Evolutionary conservation across 2,113 vertebrate species (phyloP), one percentile per base, ranked within the genome.

Genomic region (Acrocephalus kingi): DNA sequence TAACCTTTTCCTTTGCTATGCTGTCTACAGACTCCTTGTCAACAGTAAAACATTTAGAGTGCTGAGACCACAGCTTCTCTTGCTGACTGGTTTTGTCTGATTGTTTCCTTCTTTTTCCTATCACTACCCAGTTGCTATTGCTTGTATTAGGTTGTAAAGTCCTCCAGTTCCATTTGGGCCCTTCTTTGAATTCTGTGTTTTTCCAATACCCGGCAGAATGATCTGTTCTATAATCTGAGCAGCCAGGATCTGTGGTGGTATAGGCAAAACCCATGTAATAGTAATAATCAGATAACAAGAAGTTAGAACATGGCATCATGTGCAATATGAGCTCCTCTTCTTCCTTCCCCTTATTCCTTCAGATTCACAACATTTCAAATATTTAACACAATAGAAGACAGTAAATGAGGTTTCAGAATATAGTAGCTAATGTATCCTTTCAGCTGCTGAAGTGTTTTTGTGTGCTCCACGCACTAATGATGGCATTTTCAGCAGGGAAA

Each of bases 1-100:
- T 95, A 91, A 85, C 84, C 62, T 95, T 92, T 93, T 93, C 49
- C n/a, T 89, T 91, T 67, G 71, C 89, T 71, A 25, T 33, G 19
- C 64, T 78, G 54, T 72, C 77, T 90, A 11, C 52, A 82, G 66
- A 27, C 23, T 89, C 45, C 37, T 94, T 68, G 66, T 89, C 89
- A 76, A 84, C 28, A 91, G 43, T 64, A 58, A 89, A 92, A 82
- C 52, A 41, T 37, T 66, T 21, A 31, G 48, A 91, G 52, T 73
- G 54, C 91, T 87, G 81, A 93, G 41, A 66, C 58, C 49, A 54
- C 61, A 64, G 4, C 66, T 97, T 76, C 73, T 71, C 46, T 94
- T 79, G 52, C 66, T 73, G 80, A 62, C 45, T 14, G 3, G 14
- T 79, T 84, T 84, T 86, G 22, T 88, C 83, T 77, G 37, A 84